Percentiles rank a stretch among this genome's conserved stretches.
phyloP scores from a whole-genome alignment of 1,140 invertebrate species.

The Diorhabda sublineata region DNA sequence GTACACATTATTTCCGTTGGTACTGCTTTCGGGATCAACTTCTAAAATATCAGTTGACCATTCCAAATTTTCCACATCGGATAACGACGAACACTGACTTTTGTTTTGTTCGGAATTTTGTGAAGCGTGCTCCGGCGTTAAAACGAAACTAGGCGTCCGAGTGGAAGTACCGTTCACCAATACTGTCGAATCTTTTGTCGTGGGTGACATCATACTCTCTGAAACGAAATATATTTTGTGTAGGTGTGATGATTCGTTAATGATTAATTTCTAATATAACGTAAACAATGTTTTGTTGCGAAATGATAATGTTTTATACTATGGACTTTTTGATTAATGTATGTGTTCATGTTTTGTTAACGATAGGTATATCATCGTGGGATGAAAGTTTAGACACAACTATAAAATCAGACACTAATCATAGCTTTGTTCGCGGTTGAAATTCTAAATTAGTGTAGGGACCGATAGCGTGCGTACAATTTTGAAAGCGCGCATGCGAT shows the following conservation, averaged over 20 bases:
- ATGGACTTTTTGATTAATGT: too few species aligned
- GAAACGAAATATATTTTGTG: constrained; percentile 16
- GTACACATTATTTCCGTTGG: constrained; percentile 19
- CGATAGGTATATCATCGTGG: too few species aligned
- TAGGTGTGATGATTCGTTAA: constrained; percentile 8
- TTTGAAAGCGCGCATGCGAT: too few species aligned
- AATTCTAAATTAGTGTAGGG: too few species aligned
- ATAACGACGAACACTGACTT: constrained; percentile 58
- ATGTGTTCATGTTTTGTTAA: too few species aligned
- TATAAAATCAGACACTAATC: too few species aligned
- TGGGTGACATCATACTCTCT: constrained; percentile 40
- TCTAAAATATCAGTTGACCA: constrained; percentile 52
- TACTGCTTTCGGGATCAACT: constrained; percentile 34
- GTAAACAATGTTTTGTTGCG: neutral
- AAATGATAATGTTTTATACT: too few species aligned
- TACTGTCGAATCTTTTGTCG: constrained; percentile 27
- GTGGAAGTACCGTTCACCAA: constrained; percentile 28
- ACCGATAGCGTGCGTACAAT: too few species aligned
- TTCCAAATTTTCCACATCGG: constrained; percentile 63
- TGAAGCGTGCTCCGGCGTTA: constrained; percentile 27
- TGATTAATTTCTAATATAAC: neutral
- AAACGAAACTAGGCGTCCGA: constrained; percentile 15
- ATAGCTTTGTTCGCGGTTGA: too few species aligned
- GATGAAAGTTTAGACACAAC: too few species aligned
- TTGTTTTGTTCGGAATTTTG: constrained; percentile 31